Evolutionary conservation across 2,113 vertebrate genomes (phyloP).

Genomic region (Kobus ellipsiprymnus): DNA sequence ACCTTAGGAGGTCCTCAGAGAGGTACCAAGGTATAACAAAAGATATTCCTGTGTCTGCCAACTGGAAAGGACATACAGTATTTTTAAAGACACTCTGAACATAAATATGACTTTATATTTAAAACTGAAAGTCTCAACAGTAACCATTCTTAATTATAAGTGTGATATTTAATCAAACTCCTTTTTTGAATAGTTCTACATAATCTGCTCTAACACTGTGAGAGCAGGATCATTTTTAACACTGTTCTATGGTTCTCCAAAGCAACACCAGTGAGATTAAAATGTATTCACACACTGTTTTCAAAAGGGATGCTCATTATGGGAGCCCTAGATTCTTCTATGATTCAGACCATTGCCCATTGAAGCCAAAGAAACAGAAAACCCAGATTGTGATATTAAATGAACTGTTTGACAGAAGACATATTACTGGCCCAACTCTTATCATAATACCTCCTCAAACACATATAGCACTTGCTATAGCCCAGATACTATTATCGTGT

Average conservation of each 20-base stretch:
- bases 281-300: background rate
- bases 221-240: background rate
- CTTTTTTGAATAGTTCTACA: background rate
- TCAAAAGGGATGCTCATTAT: background rate
- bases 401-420: background rate
- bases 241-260: background rate
- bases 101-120: slow-evolving; percentile 9
- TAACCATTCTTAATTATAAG: background rate
- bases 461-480: background rate
- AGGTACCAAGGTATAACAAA: background rate
- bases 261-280: background rate
- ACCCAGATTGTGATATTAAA: background rate
- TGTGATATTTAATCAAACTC: background rate
- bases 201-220: background rate
- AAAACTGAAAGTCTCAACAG: background rate
- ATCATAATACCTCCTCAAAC: background rate
- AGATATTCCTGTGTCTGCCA: background rate
- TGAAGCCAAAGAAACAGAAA: background rate
- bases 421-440: background rate
- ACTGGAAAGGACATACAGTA: background rate
- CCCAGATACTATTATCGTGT: background rate
- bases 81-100: slow-evolving; percentile 3
- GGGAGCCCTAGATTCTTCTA: background rate
- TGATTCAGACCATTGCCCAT: background rate
- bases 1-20: background rate